These are phyloP conservation scores for Pyrgilauda ruficollis DNA, from an alignment of 2,113 vertebrate species.

Conservation along the genomic window DNA sequence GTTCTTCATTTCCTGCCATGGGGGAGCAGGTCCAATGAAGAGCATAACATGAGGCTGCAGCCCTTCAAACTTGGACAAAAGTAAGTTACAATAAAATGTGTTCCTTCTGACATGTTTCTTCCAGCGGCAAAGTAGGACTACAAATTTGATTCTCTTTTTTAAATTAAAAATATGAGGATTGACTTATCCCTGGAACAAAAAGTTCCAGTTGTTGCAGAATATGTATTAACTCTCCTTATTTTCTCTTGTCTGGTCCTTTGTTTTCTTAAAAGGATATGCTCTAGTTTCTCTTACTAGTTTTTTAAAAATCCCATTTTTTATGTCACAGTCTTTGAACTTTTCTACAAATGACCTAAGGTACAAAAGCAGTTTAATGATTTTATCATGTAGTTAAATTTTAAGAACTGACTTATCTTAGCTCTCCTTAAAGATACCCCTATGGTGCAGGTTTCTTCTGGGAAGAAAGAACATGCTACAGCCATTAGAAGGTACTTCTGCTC, in stretches of 20 bases:
- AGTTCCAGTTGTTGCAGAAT: background rate
- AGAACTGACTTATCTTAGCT: background rate
- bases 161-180: background rate
- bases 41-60: background rate
- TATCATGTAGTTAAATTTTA: background rate
- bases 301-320: background rate
- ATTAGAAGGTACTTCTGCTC: background rate
- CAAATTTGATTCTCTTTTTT: background rate
- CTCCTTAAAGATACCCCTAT: background rate
- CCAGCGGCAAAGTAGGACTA: background rate
- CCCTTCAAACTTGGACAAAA: background rate
- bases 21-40: background rate
- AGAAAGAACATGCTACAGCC: background rate
- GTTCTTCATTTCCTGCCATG: background rate
- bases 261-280: background rate
- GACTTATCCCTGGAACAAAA: background rate
- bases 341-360: background rate
- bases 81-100: background rate
- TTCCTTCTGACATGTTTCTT: background rate
- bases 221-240: background rate
- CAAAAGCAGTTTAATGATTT: background rate
- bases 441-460: background rate
- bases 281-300: background rate
- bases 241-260: background rate
- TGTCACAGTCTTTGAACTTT: background rate